Evolutionary conservation across 2,888 invertebrate species (phyloP), one percentile per base, ranked within the genome.

Genomic region (Macrophya alboannulata): DNA sequence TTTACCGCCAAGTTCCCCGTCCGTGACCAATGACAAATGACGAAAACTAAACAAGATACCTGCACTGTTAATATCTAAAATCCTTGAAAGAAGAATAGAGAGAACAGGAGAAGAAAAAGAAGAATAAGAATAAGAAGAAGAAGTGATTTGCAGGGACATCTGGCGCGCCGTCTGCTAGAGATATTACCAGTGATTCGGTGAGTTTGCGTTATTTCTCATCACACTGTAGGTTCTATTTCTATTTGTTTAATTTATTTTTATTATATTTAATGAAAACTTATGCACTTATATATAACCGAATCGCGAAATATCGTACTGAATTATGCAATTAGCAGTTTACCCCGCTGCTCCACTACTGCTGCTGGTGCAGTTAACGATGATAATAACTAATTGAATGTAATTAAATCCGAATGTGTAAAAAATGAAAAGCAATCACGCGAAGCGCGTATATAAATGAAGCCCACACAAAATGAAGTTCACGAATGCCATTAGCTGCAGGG

Each of bases 81-180:
- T 25, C 8, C 55, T 77, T 25, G 17, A 31, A 31, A 31, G 31
- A 37, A 31, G 10, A 31, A 15, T n/a, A 55, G 10, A 77, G 55
- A 77, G 15, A 8, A 51, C 37, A 37, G 48, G 0, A 48, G 6
- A 25, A 51, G 31, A 76, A 51, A 6, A 51, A 51, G 25, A 31
- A 55, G 76, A 25, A 74, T 1, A 40, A 71, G 71, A 74, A 45
- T 45, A 74, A 74, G 21, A 15, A 21, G 48, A 25, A 31, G 15
- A 76, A 45, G 21, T 77, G 77, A 77, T 77, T 77, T 77, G 77
- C 55, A 55, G 77, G 15, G 48, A 55, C 77, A 77, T 55, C 77
- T 77, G 76, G 77, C 55, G 31, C 31, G 37, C 31, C 51, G 77
- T 77, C 55, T 77, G 77, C n/a, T 31, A 25, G 55, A 77, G 37